Conservation (phyloP, 2,888 invertebrate genomes). For the Amphipyra tragopoginis region DNA sequence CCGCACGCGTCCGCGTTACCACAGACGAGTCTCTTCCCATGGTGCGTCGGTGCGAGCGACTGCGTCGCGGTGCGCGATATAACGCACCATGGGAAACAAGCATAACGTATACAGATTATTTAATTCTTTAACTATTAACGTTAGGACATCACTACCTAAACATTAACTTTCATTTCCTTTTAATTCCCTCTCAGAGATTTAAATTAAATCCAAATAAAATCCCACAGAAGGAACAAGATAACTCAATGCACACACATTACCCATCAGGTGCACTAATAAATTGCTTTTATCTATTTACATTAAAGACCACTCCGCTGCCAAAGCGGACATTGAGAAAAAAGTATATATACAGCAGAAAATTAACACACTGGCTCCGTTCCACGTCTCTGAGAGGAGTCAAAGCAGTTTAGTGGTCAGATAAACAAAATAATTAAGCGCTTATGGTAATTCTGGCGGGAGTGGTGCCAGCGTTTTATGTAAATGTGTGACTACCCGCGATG, state of each 20-base stretch:
- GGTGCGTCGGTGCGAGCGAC: too few species aligned
- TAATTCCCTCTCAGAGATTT: not conserved
- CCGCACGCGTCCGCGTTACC: too few species aligned
- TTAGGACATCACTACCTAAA: too few species aligned
- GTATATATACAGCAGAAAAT: conserved; percentile 33
- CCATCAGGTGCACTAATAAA: conserved; percentile 27
- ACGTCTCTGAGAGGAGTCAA: conserved; percentile 66
- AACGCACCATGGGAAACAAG: too few species aligned
- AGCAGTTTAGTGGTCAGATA: conserved; percentile 84
- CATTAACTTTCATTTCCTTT: too few species aligned
- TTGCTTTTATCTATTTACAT: conserved; percentile 41
- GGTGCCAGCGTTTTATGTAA: conserved; percentile 70
- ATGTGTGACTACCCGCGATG: conserved; percentile 52
- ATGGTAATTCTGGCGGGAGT: conserved; percentile 71
- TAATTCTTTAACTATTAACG: too few species aligned
- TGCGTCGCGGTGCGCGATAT: too few species aligned
- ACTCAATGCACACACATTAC: conserved; percentile 10
- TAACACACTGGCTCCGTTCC: conserved; percentile 64
- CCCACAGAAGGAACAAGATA: conserved; percentile 1
- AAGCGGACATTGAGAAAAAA: conserved; percentile 39
- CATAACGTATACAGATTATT: too few species aligned
- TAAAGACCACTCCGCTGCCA: conserved; percentile 36
- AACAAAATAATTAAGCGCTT: conserved; percentile 86
- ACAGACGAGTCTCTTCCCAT: too few species aligned
- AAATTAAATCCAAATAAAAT: conserved; percentile 14